Evolutionary conservation across 2,797 vertebrate genomes (phyloP).

Genomic region (Cercopithecus hamlyni): DNA sequence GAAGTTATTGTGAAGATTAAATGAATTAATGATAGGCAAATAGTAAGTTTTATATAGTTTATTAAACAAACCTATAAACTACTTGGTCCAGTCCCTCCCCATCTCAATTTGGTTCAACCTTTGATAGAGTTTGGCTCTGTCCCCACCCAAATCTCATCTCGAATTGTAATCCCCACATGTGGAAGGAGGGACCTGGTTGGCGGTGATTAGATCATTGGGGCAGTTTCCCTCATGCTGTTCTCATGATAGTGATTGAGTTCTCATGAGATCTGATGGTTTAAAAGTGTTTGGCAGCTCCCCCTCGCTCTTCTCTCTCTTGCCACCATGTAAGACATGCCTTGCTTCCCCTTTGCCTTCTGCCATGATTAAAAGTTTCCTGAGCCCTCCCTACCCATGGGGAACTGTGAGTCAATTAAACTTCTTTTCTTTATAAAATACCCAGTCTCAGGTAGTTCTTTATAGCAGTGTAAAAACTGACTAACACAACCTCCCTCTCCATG

Average conservation of each 20-base stretch:
- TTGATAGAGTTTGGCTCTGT: not conserved
- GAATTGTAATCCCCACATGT: accelerated
- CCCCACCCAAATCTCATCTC: not conserved
- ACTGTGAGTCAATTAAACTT: not conserved
- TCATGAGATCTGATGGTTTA: not conserved
- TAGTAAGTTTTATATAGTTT: not conserved
- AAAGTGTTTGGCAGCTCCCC: not conserved
- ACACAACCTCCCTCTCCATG: not conserved
- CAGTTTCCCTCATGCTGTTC: not conserved
- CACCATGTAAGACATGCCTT: not conserved
- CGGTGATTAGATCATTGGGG: not conserved
- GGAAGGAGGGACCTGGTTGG: not conserved
- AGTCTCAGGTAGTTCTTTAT: not conserved
- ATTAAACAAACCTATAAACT: not conserved
- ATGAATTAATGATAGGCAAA: not conserved
- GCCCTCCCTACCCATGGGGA: not conserved
- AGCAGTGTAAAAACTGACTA: not conserved
- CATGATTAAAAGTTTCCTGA: not conserved
- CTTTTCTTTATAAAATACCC: not conserved
- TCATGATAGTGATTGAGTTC: not conserved
- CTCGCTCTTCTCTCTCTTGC: not conserved
- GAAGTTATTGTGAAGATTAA: not conserved
- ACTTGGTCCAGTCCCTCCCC: not conserved
- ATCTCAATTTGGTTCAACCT: not conserved
- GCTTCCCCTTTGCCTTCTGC: not conserved